These are phyloP conservation scores for Drymonia ruficornis DNA, from an alignment of 2,888 invertebrate genomes.

Conservation along the genomic window DNA sequence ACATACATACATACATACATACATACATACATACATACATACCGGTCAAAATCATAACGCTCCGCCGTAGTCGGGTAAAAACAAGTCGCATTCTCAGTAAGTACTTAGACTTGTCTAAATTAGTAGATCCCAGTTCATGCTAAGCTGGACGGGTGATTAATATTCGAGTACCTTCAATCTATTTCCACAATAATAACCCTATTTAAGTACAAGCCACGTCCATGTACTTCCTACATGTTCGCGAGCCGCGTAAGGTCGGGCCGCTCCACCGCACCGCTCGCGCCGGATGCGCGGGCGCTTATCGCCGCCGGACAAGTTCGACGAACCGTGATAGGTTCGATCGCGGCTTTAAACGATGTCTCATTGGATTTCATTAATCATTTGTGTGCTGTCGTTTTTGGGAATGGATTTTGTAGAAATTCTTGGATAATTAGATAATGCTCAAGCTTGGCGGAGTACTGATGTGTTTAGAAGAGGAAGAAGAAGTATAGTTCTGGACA, in stretches of 20 bases:
- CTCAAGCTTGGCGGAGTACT: background rate
- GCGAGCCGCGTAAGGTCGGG: constrained; percentile 3
- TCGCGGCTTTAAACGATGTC: constrained; percentile 1
- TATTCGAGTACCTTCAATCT: background rate
- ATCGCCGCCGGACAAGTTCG: constrained; percentile 2
- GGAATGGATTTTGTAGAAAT: background rate
- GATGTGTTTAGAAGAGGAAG: too few relatives aligned
- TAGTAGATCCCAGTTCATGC: too few relatives aligned
- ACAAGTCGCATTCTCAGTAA: too few relatives aligned
- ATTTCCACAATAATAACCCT: constrained; percentile 1
- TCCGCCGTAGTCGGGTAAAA: too few relatives aligned
- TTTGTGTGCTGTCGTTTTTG: background rate
- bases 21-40: too few relatives aligned
- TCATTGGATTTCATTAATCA: constrained; percentile 3
- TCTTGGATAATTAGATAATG: background rate
- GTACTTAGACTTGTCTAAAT: too few relatives aligned
- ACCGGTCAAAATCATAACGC: too few relatives aligned
- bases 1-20: too few relatives aligned
- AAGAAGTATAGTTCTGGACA: too few relatives aligned
- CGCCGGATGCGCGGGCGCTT: constrained; percentile 6
- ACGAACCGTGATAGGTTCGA: constrained; percentile 7
- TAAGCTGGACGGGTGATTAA: background rate
- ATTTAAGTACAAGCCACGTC: constrained; percentile 1
- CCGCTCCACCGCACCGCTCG: constrained; percentile 2
- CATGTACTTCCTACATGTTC: constrained; percentile 4